phyloP scores from a whole-genome alignment of 2,888 invertebrate genomes.

The Cryptus armator region DNA sequence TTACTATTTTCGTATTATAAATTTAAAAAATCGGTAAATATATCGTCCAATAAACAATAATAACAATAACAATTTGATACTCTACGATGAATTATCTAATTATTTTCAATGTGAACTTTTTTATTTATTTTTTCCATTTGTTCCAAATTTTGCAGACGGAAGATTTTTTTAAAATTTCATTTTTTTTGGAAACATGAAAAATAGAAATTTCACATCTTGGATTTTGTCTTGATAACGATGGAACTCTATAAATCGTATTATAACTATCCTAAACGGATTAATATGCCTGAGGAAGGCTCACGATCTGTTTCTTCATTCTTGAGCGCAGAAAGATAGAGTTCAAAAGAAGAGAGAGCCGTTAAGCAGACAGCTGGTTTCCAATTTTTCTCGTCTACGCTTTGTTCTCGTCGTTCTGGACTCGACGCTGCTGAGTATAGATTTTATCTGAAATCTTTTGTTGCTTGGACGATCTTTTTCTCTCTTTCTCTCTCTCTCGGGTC shows the following conservation, averaged over 20 bases:
- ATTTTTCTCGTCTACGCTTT: slow-evolving; percentile 37
- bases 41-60: too few species aligned
- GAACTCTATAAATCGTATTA: neutral
- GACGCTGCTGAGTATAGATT: slow-evolving; percentile 42
- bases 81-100: too few species aligned
- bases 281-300: neutral
- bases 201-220: too few species aligned
- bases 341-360: slow-evolving; percentile 1
- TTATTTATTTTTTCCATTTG: too few species aligned
- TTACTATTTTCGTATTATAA: too few species aligned
- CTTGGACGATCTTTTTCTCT: neutral
- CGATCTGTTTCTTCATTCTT: neutral
- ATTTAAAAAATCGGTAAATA: too few species aligned
- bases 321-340: neutral
- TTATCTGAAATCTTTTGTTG: slow-evolving; percentile 58
- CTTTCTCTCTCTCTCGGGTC: slow-evolving; percentile 21
- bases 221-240: neutral
- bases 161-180: too few species aligned
- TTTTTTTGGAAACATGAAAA: too few species aligned
- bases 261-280: neutral
- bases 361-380: slow-evolving; percentile 21
- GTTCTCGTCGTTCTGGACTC: slow-evolving; percentile 32
- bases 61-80: too few species aligned
- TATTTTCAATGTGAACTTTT: too few species aligned
- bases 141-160: too few species aligned